phyloP scores from a whole-genome alignment of 2,797 vertebrate species.

The Mastacembelus armatus region DNA sequence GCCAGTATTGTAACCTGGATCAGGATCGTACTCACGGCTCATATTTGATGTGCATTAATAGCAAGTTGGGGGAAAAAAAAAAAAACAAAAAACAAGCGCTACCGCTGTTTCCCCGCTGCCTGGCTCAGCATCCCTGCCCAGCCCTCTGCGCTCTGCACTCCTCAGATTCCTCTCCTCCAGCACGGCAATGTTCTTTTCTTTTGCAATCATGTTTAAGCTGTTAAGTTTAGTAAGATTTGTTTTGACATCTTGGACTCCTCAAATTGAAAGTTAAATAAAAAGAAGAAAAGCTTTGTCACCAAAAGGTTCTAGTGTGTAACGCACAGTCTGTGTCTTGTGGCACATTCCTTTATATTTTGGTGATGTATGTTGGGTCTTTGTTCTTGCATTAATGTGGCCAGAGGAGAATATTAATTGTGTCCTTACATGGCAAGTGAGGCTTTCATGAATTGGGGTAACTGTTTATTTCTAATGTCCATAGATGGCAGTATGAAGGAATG shows the following conservation, averaged over 20 bases:
- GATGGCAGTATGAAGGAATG: slow-evolving; percentile 75
- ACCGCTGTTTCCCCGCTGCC: slow-evolving; percentile 16
- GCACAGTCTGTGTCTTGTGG: slow-evolving; percentile 6
- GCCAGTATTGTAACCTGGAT: background rate
- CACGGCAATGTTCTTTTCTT: background rate
- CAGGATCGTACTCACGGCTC: background rate
- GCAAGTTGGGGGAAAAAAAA: too few species aligned
- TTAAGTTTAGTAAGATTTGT: slow-evolving; percentile 34
- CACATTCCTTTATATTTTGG: slow-evolving; percentile 3
- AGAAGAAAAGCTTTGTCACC: background rate
- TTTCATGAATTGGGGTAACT: slow-evolving; percentile 65
- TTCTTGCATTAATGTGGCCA: slow-evolving; percentile 16
- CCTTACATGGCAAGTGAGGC: slow-evolving; percentile 69
- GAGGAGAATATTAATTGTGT: slow-evolving; percentile 48
- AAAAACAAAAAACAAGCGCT: slow-evolving; percentile 48
- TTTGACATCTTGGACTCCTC: background rate
- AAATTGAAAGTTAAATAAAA: slow-evolving; percentile 3
- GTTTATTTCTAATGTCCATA: slow-evolving; percentile 78
- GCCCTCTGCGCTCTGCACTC: slow-evolving; percentile 39
- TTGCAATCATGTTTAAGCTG: background rate
- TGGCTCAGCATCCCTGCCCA: slow-evolving; percentile 68
- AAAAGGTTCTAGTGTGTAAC: background rate
- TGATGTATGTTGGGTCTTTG: slow-evolving; percentile 27
- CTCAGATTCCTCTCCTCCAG: slow-evolving; percentile 28
- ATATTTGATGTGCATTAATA: slow-evolving; percentile 5